Evolutionary conservation across 1,140 invertebrate genomes (phyloP).

Genomic region (Orchestia grillus): DNA sequence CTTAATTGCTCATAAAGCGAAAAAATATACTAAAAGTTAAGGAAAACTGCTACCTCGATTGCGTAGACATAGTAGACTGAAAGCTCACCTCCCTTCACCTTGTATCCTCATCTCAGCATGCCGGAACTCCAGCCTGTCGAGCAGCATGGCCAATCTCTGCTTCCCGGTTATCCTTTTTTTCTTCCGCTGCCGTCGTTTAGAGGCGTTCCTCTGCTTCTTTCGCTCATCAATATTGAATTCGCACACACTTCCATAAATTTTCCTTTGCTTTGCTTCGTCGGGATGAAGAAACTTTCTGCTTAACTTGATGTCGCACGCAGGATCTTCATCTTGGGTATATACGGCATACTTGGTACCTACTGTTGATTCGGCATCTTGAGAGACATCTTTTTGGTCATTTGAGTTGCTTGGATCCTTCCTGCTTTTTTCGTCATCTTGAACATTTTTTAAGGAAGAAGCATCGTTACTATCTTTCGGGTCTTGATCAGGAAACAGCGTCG

Average conservation of each 20-base stretch:
- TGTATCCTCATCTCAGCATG: neutral
- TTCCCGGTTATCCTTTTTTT: neutral
- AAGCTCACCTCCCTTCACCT: conserved; percentile 11
- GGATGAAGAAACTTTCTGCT: neutral
- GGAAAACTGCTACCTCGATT: neutral
- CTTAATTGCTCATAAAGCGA: neutral
- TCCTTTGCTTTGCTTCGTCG: neutral
- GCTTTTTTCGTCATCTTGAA: neutral
- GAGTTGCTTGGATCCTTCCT: neutral
- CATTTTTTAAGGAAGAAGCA: neutral
- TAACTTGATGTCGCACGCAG: neutral
- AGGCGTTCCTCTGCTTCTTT: neutral
- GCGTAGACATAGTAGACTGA: neutral
- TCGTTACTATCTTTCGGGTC: neutral
- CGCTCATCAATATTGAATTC: neutral
- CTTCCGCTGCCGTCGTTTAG: neutral
- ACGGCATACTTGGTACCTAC: neutral
- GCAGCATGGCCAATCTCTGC: neutral
- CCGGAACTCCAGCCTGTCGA: neutral
- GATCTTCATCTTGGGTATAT: neutral
- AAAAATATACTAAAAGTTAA: neutral
- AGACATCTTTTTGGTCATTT: neutral
- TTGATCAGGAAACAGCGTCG: neutral
- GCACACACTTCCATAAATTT: neutral
- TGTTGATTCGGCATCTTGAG: neutral